Conservation (phyloP, 2,113 vertebrate genomes). For the Zosterops japonicus region DNA sequence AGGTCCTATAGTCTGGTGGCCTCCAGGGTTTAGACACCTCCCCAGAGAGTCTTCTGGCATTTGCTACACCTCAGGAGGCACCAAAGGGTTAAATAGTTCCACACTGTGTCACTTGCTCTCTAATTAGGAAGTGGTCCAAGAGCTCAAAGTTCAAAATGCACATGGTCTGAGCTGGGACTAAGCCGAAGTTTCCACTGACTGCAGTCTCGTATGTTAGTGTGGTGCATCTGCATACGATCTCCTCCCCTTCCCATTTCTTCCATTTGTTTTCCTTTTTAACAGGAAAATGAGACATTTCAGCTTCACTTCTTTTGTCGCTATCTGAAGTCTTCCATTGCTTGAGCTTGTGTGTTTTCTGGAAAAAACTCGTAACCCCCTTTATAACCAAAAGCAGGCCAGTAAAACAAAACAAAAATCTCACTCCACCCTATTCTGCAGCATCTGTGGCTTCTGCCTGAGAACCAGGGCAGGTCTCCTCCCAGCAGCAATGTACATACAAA, state of each 20-base stretch:
- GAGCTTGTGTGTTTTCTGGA: neutral
- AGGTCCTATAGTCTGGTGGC: neutral
- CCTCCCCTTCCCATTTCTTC: neutral
- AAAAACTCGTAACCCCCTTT: constrained; percentile 1
- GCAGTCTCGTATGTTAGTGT: neutral
- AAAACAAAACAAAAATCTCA: neutral
- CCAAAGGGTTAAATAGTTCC: constrained; percentile 30
- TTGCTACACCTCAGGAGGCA: neutral
- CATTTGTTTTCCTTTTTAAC: neutral
- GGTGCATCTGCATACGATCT: neutral
- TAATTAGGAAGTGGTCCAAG: constrained; percentile 46
- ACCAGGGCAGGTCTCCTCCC: neutral
- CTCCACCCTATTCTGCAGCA: neutral
- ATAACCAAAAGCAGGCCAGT: neutral
- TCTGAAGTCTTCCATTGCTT: neutral
- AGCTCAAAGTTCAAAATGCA: constrained; percentile 54
- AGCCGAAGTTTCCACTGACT: constrained; percentile 26
- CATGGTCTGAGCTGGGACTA: neutral
- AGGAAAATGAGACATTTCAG: neutral
- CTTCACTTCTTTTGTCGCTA: neutral
- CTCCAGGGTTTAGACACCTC: neutral
- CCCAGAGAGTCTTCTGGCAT: neutral
- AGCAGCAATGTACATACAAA: neutral
- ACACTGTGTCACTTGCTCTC: neutral
- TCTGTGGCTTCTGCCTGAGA: neutral